Base-by-base conservation (phyloP, 2,113 vertebrate species). In the Diphyllodes magnificus region DNA sequence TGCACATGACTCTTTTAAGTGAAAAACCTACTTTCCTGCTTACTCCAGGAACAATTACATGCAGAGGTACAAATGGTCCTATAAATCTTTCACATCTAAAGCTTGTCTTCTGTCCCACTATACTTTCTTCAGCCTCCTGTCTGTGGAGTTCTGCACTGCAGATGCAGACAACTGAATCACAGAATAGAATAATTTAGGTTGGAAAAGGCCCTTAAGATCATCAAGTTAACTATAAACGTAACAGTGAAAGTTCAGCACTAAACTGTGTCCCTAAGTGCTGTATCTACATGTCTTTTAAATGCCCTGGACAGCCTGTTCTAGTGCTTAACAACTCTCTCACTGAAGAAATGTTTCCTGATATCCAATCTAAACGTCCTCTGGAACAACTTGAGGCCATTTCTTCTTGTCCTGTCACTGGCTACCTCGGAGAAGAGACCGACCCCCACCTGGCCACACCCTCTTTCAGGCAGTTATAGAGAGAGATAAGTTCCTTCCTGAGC, bases 351-450 rank as follows among this genome's bases (percentile, higher is more conserved):
- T 88, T 92, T 82, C 24, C 33, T 49, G 33, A 57, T 71, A 35
- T 9, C 42, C 28, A 57, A 6, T 28, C n/a, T 57, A 60, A 82
- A 70, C 9, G 6, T 84, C 30, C 27, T 22, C 8, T 66, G 28
- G 13, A 0, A 2, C 23, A 88, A 50, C 44, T 25, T 81, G 49
- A 64, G 33, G 33, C 20, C 11, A 3, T 86, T 81, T 77, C 33
- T 20, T 72, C 13, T 60, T 3, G 2, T 83, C 12, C 17, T 54
- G 1, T 83, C 5, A 0, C 25, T 53, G 10, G 22, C n/a, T 45
- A 42, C 17, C 5, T 72, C 5, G 2, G 19, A 83, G 47, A 82
- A 54, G 42, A 75, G 77, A 42, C 10, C 0, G 0, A 51, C 5
- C 2, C 15, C 42, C 15, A 31, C 39, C 25, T 70, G 2, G 0